Evolutionary conservation across 1,140 invertebrate species (phyloP).

Genomic region (Neotoxoptera formosana): DNA sequence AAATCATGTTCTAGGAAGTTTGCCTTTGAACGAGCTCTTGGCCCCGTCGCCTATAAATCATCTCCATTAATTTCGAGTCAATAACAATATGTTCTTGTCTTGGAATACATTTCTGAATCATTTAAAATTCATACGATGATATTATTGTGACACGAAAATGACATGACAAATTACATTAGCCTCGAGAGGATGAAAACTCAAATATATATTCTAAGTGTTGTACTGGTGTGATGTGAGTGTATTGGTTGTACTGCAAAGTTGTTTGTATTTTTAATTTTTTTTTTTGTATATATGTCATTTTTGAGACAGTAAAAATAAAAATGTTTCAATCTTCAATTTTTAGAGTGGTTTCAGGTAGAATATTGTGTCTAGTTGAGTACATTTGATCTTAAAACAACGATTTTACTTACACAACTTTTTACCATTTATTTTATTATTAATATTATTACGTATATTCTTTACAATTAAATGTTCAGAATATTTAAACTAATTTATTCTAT

Average conservation of each 20-base stretch:
- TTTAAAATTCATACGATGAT: not conserved
- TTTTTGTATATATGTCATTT: not conserved
- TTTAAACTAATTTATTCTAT: too few species aligned
- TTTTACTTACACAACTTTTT: too few species aligned
- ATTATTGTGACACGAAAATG: not conserved
- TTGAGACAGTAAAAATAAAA: not conserved
- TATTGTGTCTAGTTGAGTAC: too few species aligned
- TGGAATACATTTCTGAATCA: not conserved
- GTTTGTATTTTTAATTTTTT: not conserved
- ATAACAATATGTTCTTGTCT: not conserved
- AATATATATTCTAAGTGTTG: too few species aligned
- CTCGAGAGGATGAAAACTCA: not conserved
- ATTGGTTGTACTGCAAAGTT: not conserved
- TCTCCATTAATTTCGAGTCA: not conserved
- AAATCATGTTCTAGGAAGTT: not conserved
- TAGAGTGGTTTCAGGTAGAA: not conserved
- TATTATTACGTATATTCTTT: too few species aligned
- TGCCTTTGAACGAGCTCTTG: not conserved
- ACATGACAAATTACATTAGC: not conserved
- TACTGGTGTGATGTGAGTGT: not conserved
- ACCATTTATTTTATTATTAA: too few species aligned
- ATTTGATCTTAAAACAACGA: not conserved
- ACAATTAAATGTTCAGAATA: too few species aligned
- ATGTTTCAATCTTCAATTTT: not conserved
- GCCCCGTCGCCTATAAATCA: not conserved